Evolutionary conservation across 2,113 vertebrate species (phyloP).

Genomic region (Tetrao urogallus): DNA sequence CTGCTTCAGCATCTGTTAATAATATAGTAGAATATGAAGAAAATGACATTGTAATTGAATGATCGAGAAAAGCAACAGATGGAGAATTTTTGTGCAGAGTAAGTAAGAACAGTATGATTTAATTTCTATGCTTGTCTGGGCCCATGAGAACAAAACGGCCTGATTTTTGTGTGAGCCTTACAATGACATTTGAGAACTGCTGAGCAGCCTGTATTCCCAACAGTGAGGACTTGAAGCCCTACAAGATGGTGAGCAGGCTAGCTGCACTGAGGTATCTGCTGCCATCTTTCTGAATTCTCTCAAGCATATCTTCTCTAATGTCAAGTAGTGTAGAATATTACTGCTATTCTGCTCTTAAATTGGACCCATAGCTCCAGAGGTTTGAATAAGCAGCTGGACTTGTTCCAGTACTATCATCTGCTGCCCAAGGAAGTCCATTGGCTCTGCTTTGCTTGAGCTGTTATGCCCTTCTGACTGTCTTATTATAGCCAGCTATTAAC

Average conservation of each 20-base stretch:
- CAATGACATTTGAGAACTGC: not conserved
- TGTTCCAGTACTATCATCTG: not conserved
- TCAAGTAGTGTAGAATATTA: not conserved
- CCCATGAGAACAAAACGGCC: not conserved
- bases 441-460: not conserved
- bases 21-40: not conserved
- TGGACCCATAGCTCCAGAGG: not conserved
- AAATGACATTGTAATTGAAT: not conserved
- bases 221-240: not conserved
- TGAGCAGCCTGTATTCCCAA: rapidly evolving
- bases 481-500: not conserved
- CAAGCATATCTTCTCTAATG: not conserved
- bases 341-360: not conserved
- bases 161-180: not conserved
- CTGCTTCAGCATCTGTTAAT: conserved; percentile 41
- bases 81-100: conserved; percentile 32
- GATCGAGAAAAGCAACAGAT: conserved; percentile 24
- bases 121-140: not conserved
- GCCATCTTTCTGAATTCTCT: not conserved
- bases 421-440: not conserved
- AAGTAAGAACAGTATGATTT: not conserved
- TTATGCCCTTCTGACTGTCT: not conserved
- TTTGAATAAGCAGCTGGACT: not conserved
- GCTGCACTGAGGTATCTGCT: not conserved
- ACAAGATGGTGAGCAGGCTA: not conserved